phyloP scores from a whole-genome alignment of 2,797 vertebrate species.

The Lemur catta region DNA sequence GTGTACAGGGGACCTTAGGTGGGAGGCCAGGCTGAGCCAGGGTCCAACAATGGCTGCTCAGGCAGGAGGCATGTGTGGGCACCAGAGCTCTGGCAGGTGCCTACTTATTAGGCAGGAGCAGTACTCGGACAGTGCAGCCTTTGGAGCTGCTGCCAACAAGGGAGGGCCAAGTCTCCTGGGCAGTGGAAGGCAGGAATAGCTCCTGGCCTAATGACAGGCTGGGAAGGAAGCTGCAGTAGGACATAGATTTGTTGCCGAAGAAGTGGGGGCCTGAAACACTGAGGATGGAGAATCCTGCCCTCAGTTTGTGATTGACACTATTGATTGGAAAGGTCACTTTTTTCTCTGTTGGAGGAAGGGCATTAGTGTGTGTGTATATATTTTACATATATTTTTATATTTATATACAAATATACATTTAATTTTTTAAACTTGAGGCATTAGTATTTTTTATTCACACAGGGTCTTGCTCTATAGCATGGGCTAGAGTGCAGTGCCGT shows the following conservation, averaged over 20 bases:
- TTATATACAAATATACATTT: neutral
- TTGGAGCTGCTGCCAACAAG: neutral
- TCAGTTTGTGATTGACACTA: neutral
- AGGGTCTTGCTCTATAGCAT: neutral
- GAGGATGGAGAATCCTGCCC: neutral
- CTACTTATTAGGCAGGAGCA: neutral
- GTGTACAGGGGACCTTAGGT: neutral
- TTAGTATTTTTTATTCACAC: neutral
- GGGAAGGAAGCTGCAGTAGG: neutral
- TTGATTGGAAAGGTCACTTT: neutral
- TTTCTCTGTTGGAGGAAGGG: neutral
- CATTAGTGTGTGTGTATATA: neutral
- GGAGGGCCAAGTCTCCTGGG: neutral
- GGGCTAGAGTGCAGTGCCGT: neutral
- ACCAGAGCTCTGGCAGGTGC: too few relatives aligned
- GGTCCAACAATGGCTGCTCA: neutral
- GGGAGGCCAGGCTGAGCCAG: neutral
- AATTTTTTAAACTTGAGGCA: slow-evolving; percentile 15
- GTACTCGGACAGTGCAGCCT: neutral
- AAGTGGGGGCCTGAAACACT: neutral
- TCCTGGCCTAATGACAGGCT: fast-evolving
- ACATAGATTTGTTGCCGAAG: neutral
- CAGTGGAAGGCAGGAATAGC: neutral
- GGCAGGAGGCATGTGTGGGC: neutral
- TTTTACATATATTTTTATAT: neutral